A percentile compares a stretch with the other conserved stretches of the same genome.
These are phyloP conservation scores for Dryas iulia DNA, from an alignment of 1,140 invertebrate genomes.

Conservation along the genomic window DNA sequence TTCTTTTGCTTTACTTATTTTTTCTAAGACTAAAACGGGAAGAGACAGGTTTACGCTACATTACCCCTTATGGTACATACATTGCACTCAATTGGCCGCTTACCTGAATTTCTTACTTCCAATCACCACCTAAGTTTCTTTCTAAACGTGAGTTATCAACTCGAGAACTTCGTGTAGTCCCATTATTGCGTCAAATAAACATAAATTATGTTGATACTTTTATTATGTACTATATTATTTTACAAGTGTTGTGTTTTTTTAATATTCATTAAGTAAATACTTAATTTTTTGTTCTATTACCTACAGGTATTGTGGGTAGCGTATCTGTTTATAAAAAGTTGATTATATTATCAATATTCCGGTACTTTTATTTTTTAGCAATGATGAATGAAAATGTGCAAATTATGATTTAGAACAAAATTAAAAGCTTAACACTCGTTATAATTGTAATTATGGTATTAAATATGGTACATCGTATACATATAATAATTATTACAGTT, in stretches of 20 bases:
- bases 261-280: neutral
- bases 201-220: neutral
- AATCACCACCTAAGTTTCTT: conserved; percentile 37
- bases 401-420: too few species aligned
- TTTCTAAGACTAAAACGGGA: conserved; percentile 47
- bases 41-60: conserved; percentile 56
- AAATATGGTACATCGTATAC: too few species aligned
- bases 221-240: neutral
- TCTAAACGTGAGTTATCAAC: conserved; percentile 45
- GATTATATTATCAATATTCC: neutral
- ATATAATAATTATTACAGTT: too few species aligned
- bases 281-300: neutral
- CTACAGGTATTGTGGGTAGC: neutral
- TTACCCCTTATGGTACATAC: conserved; percentile 59
- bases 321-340: neutral
- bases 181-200: neutral
- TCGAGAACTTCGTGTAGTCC: neutral
- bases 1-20: conserved; percentile 22
- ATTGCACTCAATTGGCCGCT: conserved; percentile 43
- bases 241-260: neutral
- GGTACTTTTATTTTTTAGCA: too few species aligned
- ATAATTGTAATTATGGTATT: too few species aligned
- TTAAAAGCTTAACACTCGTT: too few species aligned
- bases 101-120: conserved; percentile 38
- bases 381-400: too few species aligned